Conservation (phyloP, 2,888 invertebrate species). For the Syrphus vitripennis region DNA sequence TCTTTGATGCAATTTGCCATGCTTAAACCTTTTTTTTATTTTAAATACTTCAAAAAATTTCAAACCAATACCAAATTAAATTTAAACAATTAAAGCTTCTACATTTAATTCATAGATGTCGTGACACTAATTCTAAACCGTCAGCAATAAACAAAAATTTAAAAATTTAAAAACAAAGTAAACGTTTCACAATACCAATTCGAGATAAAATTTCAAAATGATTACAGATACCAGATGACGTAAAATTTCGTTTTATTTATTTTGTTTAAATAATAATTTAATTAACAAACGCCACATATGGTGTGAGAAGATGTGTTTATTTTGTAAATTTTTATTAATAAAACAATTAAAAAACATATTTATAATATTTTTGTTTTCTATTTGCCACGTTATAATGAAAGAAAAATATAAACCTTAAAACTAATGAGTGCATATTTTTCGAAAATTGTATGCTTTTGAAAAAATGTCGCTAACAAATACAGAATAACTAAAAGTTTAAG, state of each 20-base stretch:
- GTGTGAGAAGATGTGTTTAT: too few species aligned
- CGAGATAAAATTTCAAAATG: background rate
- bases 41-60: too few species aligned
- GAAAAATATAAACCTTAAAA: background rate
- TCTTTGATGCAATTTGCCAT: too few species aligned
- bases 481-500: background rate
- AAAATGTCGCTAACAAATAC: background rate
- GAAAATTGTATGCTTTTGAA: background rate
- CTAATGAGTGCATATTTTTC: background rate
- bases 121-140: background rate
- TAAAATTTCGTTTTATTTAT: background rate
- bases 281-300: background rate
- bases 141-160: background rate
- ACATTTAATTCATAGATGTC: background rate
- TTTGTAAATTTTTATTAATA: too few species aligned
- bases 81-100: background rate
- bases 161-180: background rate
- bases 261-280: background rate
- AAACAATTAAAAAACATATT: too few species aligned
- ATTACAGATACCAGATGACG: background rate
- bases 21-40: too few species aligned
- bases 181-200: background rate
- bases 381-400: conserved; percentile 42
- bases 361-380: too few species aligned
- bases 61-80: background rate